Conservation (phyloP, 2,797 vertebrate species). For the Onychomys leucogaster region DNA sequence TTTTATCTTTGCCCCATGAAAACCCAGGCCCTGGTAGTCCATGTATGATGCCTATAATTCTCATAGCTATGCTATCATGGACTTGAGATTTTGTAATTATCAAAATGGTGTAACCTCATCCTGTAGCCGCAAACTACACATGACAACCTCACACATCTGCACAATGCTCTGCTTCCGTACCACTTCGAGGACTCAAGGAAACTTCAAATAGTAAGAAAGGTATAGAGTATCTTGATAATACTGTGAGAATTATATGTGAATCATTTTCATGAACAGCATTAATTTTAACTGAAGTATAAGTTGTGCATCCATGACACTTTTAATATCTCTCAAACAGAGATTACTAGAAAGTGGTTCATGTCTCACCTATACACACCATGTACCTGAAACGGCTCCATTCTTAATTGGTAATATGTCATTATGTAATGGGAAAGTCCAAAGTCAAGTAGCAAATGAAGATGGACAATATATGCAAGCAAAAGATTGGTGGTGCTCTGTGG, state of each 20-base stretch:
- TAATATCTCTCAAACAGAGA: slow-evolving; percentile 48
- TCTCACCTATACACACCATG: neutral
- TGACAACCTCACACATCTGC: slow-evolving; percentile 74
- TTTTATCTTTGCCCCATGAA: slow-evolving; percentile 73
- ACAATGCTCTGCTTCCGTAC: slow-evolving; percentile 63
- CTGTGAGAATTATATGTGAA: neutral
- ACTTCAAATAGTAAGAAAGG: neutral
- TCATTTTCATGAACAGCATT: slow-evolving; percentile 33
- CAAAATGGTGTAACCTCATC: slow-evolving; percentile 64
- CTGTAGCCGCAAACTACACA: slow-evolving; percentile 67
- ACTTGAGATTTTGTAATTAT: slow-evolving; percentile 76
- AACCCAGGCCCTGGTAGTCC: slow-evolving; percentile 70
- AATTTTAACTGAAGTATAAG: neutral
- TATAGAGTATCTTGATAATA: neutral
- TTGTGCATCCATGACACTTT: neutral
- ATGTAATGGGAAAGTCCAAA: neutral
- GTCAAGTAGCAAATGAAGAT: neutral
- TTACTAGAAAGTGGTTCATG: neutral
- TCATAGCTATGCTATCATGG: slow-evolving; percentile 76
- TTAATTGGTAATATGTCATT: neutral
- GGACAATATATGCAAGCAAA: neutral
- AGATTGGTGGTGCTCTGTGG: neutral
- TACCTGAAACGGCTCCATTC: neutral
- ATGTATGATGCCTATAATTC: slow-evolving; percentile 74
- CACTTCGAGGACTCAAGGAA: slow-evolving; percentile 37